Evolutionary conservation across 2,113 vertebrate species (phyloP).

Genomic region (Oxyura jamaicensis): DNA sequence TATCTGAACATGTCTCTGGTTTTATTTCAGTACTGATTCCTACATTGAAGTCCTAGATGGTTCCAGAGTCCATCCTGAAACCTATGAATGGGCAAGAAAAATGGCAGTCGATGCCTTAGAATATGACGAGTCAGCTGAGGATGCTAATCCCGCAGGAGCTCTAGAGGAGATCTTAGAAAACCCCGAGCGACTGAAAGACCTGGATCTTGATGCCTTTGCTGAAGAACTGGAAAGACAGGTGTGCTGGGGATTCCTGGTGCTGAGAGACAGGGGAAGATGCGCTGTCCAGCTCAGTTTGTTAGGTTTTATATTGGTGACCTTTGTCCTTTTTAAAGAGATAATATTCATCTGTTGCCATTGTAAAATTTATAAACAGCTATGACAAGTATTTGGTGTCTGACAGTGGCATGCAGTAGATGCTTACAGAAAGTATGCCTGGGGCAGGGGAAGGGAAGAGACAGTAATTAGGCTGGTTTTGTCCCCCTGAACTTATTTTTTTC

Average conservation of each 20-base stretch:
- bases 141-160: slow-evolving; percentile 97
- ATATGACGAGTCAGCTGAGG: slow-evolving; percentile 96
- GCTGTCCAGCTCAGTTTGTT: neutral
- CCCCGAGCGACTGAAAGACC: slow-evolving; percentile 94
- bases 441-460: neutral
- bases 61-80: slow-evolving; percentile 97
- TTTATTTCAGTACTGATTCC: slow-evolving; percentile 91
- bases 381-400: neutral
- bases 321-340: neutral
- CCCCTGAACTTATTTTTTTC: neutral
- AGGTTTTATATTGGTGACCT: neutral
- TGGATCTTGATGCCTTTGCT: slow-evolving; percentile 96
- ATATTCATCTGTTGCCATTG: neutral
- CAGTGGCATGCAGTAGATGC: neutral
- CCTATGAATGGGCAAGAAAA: slow-evolving; percentile 98
- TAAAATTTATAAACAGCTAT: neutral
- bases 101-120: slow-evolving; percentile 98
- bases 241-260: neutral
- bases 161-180: slow-evolving; percentile 98
- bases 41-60: slow-evolving; percentile 98
- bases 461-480: neutral
- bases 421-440: neutral
- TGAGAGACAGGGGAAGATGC: neutral
- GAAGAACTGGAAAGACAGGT: slow-evolving; percentile 99
- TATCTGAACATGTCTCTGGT: neutral